Evolutionary conservation across 2,888 invertebrate genomes (phyloP).

Genomic region (Lymantria monacha): DNA sequence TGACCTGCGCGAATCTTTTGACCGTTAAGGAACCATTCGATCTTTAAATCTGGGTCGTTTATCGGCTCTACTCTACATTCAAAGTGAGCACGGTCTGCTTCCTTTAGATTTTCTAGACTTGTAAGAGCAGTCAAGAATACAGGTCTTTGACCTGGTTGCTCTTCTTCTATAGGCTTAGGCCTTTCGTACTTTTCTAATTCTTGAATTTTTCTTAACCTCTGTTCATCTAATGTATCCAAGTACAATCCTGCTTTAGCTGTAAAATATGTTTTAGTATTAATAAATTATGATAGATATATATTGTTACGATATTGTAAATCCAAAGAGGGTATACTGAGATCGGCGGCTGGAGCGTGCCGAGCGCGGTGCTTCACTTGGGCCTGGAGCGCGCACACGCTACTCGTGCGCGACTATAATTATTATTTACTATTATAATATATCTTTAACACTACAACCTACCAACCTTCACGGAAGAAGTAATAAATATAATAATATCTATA

Average conservation of each 20-base stretch:
- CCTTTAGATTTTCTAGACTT: constrained; percentile 93
- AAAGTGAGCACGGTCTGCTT: constrained; percentile 94
- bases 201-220: constrained; percentile 93
- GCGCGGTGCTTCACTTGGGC: no score
- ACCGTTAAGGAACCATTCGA: constrained; percentile 98
- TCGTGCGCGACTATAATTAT: no score
- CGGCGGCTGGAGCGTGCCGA: no score
- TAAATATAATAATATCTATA: no score
- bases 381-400: no score
- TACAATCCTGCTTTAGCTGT: constrained; percentile 91
- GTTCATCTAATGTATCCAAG: constrained; percentile 94
- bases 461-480: no score
- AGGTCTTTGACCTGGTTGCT: constrained; percentile 90
- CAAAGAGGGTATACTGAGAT: no score
- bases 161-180: constrained; percentile 88
- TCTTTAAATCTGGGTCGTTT: constrained; percentile 93
- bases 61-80: constrained; percentile 96
- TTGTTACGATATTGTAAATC: no score
- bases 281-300: neutral
- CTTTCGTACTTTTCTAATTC: constrained; percentile 92
- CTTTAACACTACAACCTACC: no score
- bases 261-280: constrained; percentile 31
- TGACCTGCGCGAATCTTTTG: constrained; percentile 94
- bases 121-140: constrained; percentile 95
- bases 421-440: neutral